A percentile compares a stretch with the other conserved stretches of the same genome.
Evolutionary conservation across 2,797 vertebrate species (phyloP).

Genomic region (Chrosomus eos): DNA sequence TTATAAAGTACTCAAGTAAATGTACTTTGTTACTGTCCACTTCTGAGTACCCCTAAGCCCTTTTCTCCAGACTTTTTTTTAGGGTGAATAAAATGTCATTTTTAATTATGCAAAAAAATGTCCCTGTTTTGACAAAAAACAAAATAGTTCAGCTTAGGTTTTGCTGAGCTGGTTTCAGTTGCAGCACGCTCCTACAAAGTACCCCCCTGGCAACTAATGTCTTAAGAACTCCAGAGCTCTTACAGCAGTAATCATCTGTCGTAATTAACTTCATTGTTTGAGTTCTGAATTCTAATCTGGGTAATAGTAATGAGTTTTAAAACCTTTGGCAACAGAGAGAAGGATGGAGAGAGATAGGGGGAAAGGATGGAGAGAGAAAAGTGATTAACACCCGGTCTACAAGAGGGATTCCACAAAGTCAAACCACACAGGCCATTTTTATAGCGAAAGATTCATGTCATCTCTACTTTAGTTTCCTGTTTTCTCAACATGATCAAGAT

Average conservation of each 20-base stretch:
- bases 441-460: background rate
- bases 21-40: too few species aligned
- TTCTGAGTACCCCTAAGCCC: background rate
- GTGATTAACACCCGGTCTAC: slow-evolving; percentile 49
- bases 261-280: slow-evolving; percentile 70
- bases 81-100: background rate
- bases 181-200: slow-evolving; percentile 9
- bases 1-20: too few species aligned
- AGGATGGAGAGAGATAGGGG: slow-evolving; percentile 12
- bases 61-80: background rate
- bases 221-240: slow-evolving; percentile 52
- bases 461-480: background rate
- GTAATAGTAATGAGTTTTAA: slow-evolving; percentile 68
- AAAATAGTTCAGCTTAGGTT: slow-evolving; percentile 17
- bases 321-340: slow-evolving; percentile 58
- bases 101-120: slow-evolving; percentile 18
- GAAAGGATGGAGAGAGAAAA: slow-evolving; percentile 38
- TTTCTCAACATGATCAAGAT: background rate
- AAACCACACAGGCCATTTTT: slow-evolving; percentile 18
- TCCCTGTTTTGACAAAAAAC: slow-evolving; percentile 26
- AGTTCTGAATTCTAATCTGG: slow-evolving; percentile 63
- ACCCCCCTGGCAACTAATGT: slow-evolving; percentile 47
- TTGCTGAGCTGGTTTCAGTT: slow-evolving; percentile 37
- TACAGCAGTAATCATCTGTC: slow-evolving; percentile 63
- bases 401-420: slow-evolving; percentile 48